Base-by-base conservation (phyloP, 1,140 invertebrate genomes). In the Hyles euphorbiae region DNA sequence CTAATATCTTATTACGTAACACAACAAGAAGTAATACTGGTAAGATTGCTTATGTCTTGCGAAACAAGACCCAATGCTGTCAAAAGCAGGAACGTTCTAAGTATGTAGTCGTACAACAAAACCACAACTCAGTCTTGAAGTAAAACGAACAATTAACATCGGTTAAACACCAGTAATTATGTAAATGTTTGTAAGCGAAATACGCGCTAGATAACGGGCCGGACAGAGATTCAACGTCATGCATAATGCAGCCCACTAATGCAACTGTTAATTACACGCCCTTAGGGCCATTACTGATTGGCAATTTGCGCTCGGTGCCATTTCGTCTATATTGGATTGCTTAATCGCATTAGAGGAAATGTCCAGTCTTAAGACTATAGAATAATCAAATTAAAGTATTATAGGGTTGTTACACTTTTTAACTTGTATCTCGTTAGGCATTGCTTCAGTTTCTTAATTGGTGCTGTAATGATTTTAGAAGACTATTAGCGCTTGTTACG, bases 231-330 rank as follows among this genome's bases (percentile, higher is more conserved):
- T 74, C 67, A 61, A 64, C 70, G 67, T 67, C 67, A 80, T 85
- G 75, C 77, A 85, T 85, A 76, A 85, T 83, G 70, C 73, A 83
- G 53, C 51, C 55, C 65, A 66, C 72, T 83, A 80, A 83, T 84
- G 75, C 71, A 72, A 57, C 69, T 63, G 74, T 78, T 81, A 81
- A 81, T 83, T 78, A 76, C 70, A 68, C 47, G 68, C 70, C 74
- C 76, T 76, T 67, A 72, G 74, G 72, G 76, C 65, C 64, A 68
- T 70, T 71, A 76, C 77, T 79, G 78, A 83, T 79, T 83, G 71
- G 69, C 73, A 76, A 83, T 81, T 72, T 76, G 69, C 59, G 74
- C 54, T 62, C 43, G 51, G 51, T 65, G 62, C 66, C 69, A 73
- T 78, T 79, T 73, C 68, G 64, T 67, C 57, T 75, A 71, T 67